Evolutionary conservation across 53 echinoderm and acorn worm genomes (phyloP).

Genomic region (Patiria pectinifera): DNA sequence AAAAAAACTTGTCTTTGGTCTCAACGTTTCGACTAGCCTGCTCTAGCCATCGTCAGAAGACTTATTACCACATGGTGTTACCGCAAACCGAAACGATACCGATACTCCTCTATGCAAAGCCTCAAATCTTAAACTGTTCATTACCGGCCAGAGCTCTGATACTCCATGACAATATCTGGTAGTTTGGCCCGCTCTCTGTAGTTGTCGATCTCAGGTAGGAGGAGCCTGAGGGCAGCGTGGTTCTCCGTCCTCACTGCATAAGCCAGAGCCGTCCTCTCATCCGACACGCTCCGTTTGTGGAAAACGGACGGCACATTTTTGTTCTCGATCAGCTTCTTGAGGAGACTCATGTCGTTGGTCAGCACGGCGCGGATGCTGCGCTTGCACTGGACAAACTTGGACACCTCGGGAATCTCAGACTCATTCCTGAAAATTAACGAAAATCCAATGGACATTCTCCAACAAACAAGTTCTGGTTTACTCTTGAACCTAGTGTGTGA

Average conservation of each 20-base stretch:
- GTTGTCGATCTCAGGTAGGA: slow-evolving; percentile 56
- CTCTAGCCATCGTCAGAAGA: too few relatives aligned
- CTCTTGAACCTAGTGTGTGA: too few relatives aligned
- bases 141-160: slow-evolving; percentile 66
- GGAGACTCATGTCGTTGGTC: slow-evolving; percentile 83
- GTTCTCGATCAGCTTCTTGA: slow-evolving; percentile 79
- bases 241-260: slow-evolving; percentile 82
- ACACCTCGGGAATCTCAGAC: slow-evolving; percentile 81
- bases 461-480: too few relatives aligned
- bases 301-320: slow-evolving; percentile 72
- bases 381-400: slow-evolving; percentile 83
- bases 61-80: too few relatives aligned
- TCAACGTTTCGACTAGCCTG: too few relatives aligned
- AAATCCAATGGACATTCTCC: slow-evolving; percentile 34
- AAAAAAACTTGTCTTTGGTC: too few relatives aligned
- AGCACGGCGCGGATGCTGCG: slow-evolving; percentile 90
- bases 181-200: slow-evolving; percentile 39
- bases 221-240: slow-evolving; percentile 71
- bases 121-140: background rate
- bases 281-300: slow-evolving; percentile 61
- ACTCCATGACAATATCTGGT: slow-evolving; percentile 58
- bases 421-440: slow-evolving; percentile 77
- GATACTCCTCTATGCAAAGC: too few relatives aligned
- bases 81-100: too few relatives aligned
- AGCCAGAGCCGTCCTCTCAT: slow-evolving; percentile 78